Evolutionary conservation across 64 coral and sea anemone species (phyloP), one percentile per base, ranked within the genome.

Genomic region (Platygyra sinensis): DNA sequence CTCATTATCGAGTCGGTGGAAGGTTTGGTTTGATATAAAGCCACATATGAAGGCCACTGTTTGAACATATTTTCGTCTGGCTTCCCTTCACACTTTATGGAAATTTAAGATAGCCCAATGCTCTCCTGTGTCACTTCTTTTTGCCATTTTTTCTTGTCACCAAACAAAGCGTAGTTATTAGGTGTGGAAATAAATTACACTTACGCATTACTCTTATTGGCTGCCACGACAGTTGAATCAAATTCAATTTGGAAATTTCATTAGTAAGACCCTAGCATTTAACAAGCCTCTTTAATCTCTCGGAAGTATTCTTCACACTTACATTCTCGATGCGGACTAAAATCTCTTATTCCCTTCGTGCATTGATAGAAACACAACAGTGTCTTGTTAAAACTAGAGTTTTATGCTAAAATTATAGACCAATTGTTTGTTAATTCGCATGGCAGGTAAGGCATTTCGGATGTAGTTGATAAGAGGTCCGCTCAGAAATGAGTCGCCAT

Each of bases 141-240:
- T 46, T 67, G 28, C 16, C 59, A 64, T n/a, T 83, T 67, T n/a
- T 65, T 24, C 54, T 57, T 57, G 54, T 13, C 31, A 14, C 11
- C 16, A n/a, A 65, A 67, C n/a, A 11, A 67, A 83, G 60, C 30
- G 32, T 22, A 82, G 59, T 83, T 83, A 83, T 83, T 83, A 83
- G 80, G 30, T 65, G 60, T 46, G 10, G 46, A 83, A 50, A 67
- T 7, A 20, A 46, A 83, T 83, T 83, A 83, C 60, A 67, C 31
- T 51, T 71, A 71, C 16, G 52, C 38, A 51, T 10, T 51, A 32
- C 32, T 54, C 22, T 24, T 16, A 71, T 72, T 85, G 81, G 81
- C 38, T 72, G 39, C 15, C 14, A 11, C 8, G 22, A 9, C 32
- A 72, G 1, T 85, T 17, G 61, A 60, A 60, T 24, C 60, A 67